Percentiles rank a stretch among this genome's conserved stretches.
These are phyloP conservation scores for Nemapogon koenigi DNA, from an alignment of 2,888 invertebrate species.

Conservation along the genomic window DNA sequence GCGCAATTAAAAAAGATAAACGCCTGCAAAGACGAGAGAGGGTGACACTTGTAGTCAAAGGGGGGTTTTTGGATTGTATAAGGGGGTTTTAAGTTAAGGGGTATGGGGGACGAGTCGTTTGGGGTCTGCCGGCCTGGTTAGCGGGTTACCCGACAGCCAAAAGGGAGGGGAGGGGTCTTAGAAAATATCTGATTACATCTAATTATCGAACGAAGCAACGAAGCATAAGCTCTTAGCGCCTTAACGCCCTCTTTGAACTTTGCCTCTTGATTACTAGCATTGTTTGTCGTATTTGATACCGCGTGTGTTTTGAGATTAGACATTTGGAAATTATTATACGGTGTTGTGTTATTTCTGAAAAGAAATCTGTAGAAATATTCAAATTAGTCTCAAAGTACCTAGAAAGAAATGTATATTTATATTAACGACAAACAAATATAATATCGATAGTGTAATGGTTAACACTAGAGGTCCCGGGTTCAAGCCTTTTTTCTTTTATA, in stretches of 20 bases:
- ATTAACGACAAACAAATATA: too few relatives aligned
- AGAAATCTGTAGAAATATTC: too few relatives aligned
- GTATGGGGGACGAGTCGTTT: conserved; percentile 23
- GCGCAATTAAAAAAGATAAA: conserved; percentile 60
- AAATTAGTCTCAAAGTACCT: too few relatives aligned
- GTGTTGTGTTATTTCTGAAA: too few relatives aligned
- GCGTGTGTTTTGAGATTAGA: conserved; percentile 5
- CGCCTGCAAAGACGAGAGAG: conserved; percentile 44
- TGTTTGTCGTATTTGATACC: conserved; percentile 20
- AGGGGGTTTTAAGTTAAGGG: conserved; percentile 5
- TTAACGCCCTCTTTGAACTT: conserved; percentile 22
- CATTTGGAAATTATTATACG: too few relatives aligned
- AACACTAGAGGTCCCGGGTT: too few relatives aligned
- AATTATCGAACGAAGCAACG: conserved; percentile 43
- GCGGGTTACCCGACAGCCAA: conserved; percentile 36
- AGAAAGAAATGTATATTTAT: too few relatives aligned
- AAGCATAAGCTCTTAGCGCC: conserved; percentile 25
- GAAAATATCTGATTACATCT: conserved; percentile 62
- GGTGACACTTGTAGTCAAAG: too few relatives aligned
- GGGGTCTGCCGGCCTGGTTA: conserved; percentile 50
- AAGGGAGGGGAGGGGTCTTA: background rate
- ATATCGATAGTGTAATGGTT: too few relatives aligned
- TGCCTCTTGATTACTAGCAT: conserved; percentile 46
- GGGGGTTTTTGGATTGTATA: conserved; percentile 39
- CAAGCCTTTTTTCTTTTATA: too few relatives aligned